Conservation (phyloP, 1,140 invertebrate species). For the Phymastichus coffea region DNA sequence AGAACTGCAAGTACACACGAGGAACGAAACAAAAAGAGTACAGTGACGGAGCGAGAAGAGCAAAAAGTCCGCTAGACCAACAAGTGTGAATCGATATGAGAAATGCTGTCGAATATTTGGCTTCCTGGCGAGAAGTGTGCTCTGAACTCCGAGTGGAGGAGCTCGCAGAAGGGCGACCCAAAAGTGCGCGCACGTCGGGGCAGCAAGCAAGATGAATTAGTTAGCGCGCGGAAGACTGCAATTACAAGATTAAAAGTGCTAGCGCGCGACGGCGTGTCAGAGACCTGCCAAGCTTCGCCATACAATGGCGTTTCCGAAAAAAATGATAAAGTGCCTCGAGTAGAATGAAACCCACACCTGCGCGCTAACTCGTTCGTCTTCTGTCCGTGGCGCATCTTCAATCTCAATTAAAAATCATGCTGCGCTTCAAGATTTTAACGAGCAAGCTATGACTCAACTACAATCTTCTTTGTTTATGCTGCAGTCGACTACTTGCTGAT, state of each 20-base stretch:
- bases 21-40: no score
- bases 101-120: no score
- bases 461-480: no score
- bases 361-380: background rate
- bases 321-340: conserved; percentile 2
- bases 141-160: no score
- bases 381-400: background rate
- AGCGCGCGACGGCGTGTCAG: background rate
- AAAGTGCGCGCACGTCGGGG: background rate
- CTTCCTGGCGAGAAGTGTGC: no score
- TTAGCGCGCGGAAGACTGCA: background rate
- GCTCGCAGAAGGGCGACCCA: no score
- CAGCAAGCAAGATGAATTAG: background rate
- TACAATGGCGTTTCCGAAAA: conserved; percentile 5
- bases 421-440: background rate
- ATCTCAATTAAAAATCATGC: background rate
- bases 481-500: no score
- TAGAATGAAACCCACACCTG: background rate
- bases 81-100: no score
- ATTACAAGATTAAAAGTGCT: conserved; percentile 1
- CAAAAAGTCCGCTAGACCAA: no score
- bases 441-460: no score
- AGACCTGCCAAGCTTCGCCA: background rate
- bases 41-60: no score
- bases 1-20: no score